Evolutionary conservation across 2,888 invertebrate species (phyloP), one percentile per base, ranked within the genome.

Genomic region (Hypomecis punctinalis): DNA sequence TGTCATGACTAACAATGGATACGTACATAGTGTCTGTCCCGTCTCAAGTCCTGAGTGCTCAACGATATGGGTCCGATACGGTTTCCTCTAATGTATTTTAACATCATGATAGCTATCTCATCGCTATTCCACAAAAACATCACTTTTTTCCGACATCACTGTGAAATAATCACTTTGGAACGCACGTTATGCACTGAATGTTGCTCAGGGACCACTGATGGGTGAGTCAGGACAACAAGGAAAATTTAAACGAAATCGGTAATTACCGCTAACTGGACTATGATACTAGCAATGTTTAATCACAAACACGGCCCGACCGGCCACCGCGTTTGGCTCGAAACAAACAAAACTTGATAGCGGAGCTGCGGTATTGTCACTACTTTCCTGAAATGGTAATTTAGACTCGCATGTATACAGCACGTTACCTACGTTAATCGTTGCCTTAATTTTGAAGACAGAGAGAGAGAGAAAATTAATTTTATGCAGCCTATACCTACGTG

Each of bases 171-270:
- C 39, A 47, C 47, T 54, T 58, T 45, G 51, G 36, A 62, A 51
- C 55, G 49, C 58, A 63, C 55, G 62, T 62, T 57, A 40, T 42
- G 54, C 57, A 57, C 51, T 36, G 51, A 11, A 36, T 7, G 61
- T 45, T 13, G 51, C 57, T 45, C 40, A 49, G 59, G 63, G 67
- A 68, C 70, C 68, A 78, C 78, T 79, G 77, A 67, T 72, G 58
- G 66, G 63, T 90, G 89, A 89, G 76, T 90, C 88, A 56, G 47
- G 56, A 47, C 37, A 8, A 90, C 78, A 71, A 91, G 91, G 91
- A 90, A 91, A 91, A 91, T 82, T 83, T 82, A 77, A 70, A 81
- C 78, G 76, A 85, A 86, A 86, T 81, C 78, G 85, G 84, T 86
- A 86, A 88, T 88, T 84, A 86, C 83, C 76, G 78, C 76, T 77